A percentile compares a stretch with the other conserved stretches of the same genome.
These are phyloP conservation scores for Drosophila athabasca DNA, from an alignment of 1,140 invertebrate species.

Conservation along the genomic window DNA sequence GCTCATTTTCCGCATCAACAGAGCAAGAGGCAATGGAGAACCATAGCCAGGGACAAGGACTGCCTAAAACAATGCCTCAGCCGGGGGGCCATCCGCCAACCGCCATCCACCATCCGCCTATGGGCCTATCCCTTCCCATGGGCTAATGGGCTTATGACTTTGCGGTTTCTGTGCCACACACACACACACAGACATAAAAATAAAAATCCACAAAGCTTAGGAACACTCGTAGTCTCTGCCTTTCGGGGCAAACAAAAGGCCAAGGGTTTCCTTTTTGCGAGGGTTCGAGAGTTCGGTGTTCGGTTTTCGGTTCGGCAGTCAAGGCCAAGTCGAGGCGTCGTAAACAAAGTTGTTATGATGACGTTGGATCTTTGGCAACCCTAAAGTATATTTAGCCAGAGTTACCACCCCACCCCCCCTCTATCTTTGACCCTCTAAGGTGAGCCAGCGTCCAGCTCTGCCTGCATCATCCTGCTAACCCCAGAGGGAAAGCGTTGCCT, in stretches of 20 bases:
- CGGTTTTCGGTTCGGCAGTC: constrained; percentile 48
- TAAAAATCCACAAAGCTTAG: constrained; percentile 40
- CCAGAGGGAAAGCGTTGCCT: constrained; percentile 37
- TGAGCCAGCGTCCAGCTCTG: constrained; percentile 10
- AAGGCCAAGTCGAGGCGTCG: constrained; percentile 51
- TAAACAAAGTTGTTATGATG: constrained; percentile 78
- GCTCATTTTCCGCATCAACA: constrained; percentile 77
- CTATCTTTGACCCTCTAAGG: constrained; percentile 12
- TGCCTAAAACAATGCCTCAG: constrained; percentile 55
- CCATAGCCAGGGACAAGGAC: constrained; percentile 28
- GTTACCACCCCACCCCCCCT: background rate
- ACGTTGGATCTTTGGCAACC: constrained; percentile 46
- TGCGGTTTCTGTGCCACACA: constrained; percentile 57
- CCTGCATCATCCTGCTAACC: background rate
- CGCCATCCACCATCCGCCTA: background rate
- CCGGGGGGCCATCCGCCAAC: constrained; percentile 8
- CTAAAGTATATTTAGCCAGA: background rate
- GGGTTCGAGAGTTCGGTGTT: constrained; percentile 13
- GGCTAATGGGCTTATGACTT: constrained; percentile 79
- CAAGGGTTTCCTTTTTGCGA: constrained; percentile 42
- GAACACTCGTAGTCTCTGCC: constrained; percentile 41
- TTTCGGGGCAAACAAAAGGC: constrained; percentile 56
- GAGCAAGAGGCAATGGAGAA: constrained; percentile 69
- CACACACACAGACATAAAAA: constrained; percentile 9
- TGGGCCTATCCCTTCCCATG: constrained; percentile 1